Percentiles rank a stretch among this genome's conserved stretches.
Evolutionary conservation across 2,888 invertebrate species (phyloP).

Genomic region (Cylloceria caligata): DNA sequence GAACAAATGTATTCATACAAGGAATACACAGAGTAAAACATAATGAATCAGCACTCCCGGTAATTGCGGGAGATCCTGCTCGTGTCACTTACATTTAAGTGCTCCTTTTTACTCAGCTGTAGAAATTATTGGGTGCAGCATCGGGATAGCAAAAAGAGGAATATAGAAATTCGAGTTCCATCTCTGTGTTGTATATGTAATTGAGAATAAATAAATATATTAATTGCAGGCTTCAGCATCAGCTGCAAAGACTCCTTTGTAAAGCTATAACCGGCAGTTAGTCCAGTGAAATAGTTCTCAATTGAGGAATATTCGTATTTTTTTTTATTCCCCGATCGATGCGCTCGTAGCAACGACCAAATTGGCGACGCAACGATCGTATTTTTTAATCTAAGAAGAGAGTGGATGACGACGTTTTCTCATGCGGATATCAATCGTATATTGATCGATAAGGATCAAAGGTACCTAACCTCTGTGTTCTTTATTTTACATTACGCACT

Average conservation of each 20-base stretch:
- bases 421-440: background rate
- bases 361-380: conserved; percentile 34
- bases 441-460: background rate
- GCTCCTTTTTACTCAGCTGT: background rate
- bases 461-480: background rate
- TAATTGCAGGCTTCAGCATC: background rate
- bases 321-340: background rate
- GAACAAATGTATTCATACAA: background rate
- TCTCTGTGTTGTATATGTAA: background rate
- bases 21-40: conserved; percentile 18
- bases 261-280: too few species aligned
- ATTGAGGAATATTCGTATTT: too few species aligned
- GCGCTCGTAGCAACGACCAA: background rate
- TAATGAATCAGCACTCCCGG: conserved; percentile 46
- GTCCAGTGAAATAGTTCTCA: background rate
- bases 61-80: conserved; percentile 35
- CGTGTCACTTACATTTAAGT: conserved; percentile 16
- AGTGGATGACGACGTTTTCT: background rate
- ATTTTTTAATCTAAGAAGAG: conserved; percentile 24
- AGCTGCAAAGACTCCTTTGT: background rate
- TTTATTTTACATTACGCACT: too few species aligned
- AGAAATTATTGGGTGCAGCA: conserved; percentile 3
- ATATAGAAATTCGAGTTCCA: background rate
- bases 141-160: background rate
- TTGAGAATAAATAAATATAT: background rate